Evolutionary conservation across 2,113 vertebrate species (phyloP).

Genomic region (Gulo gulo): DNA sequence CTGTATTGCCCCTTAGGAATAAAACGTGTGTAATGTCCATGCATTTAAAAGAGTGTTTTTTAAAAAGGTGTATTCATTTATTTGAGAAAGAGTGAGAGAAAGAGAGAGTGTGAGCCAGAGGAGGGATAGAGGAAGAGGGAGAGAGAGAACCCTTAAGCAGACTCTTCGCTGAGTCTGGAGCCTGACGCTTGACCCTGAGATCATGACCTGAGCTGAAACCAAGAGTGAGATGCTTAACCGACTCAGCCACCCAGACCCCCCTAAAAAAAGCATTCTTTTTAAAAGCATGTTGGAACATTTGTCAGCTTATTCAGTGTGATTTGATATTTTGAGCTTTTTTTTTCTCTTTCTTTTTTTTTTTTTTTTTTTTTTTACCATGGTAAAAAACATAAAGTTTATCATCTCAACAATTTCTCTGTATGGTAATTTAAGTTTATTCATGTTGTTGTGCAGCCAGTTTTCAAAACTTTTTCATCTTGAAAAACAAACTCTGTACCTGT

Average conservation of each 20-base stretch:
- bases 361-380: not conserved
- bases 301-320: not conserved
- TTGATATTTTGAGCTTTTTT: not conserved
- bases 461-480: not conserved
- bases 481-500: not conserved
- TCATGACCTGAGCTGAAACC: not conserved
- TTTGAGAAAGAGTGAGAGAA: not conserved
- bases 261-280: not conserved
- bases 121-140: not conserved
- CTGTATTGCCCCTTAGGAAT: not conserved
- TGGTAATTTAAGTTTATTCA: not conserved
- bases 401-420: not conserved
- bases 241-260: not conserved
- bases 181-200: not conserved
- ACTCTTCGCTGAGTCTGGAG: not conserved
- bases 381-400: not conserved
- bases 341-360: not conserved
- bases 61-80: not conserved
- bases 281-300: not conserved
- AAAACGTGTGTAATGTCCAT: not conserved
- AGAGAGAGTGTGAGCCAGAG: not conserved
- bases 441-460: not conserved
- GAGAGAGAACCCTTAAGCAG: not conserved
- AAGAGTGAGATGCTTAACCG: not conserved
- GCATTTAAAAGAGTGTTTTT: not conserved